These are phyloP conservation scores for Ispidina lecontei DNA, from an alignment of 2,797 vertebrate genomes.

Conservation along the genomic window DNA sequence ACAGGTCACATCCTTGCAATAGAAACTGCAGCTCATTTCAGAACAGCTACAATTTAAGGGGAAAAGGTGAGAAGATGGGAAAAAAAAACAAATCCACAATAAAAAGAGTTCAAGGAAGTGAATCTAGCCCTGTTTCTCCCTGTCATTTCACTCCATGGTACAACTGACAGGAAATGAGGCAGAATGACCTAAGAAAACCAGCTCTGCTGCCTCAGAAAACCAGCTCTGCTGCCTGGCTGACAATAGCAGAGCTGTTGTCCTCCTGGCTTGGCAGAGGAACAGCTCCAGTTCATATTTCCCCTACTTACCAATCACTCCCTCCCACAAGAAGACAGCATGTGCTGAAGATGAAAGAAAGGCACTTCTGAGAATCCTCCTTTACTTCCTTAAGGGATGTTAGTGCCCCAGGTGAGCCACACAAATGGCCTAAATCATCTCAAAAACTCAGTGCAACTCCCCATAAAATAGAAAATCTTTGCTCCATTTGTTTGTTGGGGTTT, in stretches of 20 bases:
- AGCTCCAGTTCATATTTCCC: background rate
- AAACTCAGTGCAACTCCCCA: background rate
- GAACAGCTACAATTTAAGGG: background rate
- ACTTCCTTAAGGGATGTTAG: background rate
- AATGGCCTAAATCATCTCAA: background rate
- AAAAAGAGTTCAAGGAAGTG: background rate
- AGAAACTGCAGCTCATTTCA: background rate
- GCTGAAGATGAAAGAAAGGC: background rate
- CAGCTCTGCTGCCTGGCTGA: background rate
- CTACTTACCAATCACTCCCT: background rate
- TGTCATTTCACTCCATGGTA: background rate
- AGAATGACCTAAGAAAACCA: background rate
- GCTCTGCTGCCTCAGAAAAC: constrained; percentile 18
- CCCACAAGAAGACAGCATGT: background rate
- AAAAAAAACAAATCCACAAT: background rate
- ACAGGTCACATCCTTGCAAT: background rate
- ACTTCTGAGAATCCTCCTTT: background rate
- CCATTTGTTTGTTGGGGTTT: background rate
- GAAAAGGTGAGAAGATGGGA: background rate
- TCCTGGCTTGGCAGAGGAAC: background rate
- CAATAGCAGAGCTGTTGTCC: background rate
- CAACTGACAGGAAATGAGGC: background rate
- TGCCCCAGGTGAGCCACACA: background rate
- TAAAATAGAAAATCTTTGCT: background rate
- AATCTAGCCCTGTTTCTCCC: background rate